A percentile compares a stretch with the other conserved stretches of the same genome.
These are phyloP conservation scores for Mystacornis crossleyi DNA, from an alignment of 2,113 vertebrate species.

Conservation along the genomic window DNA sequence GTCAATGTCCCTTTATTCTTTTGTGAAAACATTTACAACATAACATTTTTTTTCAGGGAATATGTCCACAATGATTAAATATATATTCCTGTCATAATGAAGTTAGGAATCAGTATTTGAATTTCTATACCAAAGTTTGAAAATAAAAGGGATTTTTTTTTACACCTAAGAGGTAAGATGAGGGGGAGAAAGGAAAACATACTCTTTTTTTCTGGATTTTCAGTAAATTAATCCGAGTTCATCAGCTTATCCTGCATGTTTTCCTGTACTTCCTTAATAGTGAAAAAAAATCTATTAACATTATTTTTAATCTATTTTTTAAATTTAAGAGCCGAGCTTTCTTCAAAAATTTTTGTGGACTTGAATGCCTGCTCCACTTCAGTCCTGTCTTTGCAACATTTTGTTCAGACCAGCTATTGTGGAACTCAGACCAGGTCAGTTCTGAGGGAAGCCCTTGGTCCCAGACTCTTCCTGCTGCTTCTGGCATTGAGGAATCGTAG, in stretches of 20 bases:
- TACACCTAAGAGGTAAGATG: neutral
- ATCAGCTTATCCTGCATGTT: neutral
- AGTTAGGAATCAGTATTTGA: neutral
- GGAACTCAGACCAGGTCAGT: neutral
- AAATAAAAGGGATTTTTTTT: neutral
- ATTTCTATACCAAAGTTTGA: neutral
- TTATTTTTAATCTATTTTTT: neutral
- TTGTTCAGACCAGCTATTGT: neutral
- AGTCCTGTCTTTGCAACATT: neutral
- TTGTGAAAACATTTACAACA: neutral
- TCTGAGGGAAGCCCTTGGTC: neutral
- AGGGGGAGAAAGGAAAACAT: neutral
- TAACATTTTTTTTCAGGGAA: neutral
- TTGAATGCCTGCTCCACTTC: neutral
- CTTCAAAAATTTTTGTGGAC: neutral
- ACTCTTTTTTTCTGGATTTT: neutral
- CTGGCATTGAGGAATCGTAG: accelerated
- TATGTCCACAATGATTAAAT: accelerated
- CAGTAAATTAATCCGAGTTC: neutral
- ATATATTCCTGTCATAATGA: neutral
- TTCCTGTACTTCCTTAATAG: neutral
- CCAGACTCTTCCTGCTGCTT: neutral
- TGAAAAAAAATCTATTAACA: neutral
- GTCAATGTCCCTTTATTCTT: neutral
- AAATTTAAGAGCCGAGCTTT: accelerated